A percentile compares a stretch with the other conserved stretches of the same genome.
Evolutionary conservation across 2,113 vertebrate genomes (phyloP).

Genomic region (Otocyon megalotis): DNA sequence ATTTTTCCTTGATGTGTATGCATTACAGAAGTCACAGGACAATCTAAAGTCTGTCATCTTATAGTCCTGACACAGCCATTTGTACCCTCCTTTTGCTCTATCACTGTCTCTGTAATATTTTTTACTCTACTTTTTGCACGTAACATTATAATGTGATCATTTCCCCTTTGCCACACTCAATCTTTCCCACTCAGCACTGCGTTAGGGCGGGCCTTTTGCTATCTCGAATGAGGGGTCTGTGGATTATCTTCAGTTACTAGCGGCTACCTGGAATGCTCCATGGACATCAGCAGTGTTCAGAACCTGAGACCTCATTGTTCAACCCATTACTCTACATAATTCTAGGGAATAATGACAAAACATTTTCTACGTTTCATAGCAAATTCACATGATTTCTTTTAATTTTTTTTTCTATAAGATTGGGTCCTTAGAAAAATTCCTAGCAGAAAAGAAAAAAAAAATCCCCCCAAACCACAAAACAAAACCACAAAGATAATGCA

Average conservation of each 20-base stretch:
- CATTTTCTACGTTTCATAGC: neutral
- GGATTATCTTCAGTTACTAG: neutral
- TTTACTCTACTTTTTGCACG: neutral
- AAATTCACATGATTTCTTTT: neutral
- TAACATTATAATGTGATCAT: neutral
- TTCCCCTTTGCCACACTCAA: neutral
- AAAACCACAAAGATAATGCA: neutral
- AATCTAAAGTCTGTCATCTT: neutral
- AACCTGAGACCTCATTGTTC: neutral
- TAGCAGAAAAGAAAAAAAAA: neutral
- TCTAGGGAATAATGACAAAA: neutral
- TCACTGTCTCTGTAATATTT: neutral
- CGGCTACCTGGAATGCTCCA: accelerated
- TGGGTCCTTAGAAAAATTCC: neutral
- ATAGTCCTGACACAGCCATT: neutral
- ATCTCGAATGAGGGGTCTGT: accelerated
- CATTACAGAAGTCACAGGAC: neutral
- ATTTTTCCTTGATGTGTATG: neutral
- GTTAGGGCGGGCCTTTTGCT: neutral
- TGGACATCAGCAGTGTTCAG: neutral
- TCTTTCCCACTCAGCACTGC: no score
- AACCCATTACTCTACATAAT: no score
- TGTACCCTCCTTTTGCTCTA: neutral
- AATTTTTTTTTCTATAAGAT: neutral
- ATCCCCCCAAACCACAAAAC: neutral